Base-by-base conservation (phyloP, 2,797 vertebrate genomes). In the Tenualosa thibaudeaui region DNA sequence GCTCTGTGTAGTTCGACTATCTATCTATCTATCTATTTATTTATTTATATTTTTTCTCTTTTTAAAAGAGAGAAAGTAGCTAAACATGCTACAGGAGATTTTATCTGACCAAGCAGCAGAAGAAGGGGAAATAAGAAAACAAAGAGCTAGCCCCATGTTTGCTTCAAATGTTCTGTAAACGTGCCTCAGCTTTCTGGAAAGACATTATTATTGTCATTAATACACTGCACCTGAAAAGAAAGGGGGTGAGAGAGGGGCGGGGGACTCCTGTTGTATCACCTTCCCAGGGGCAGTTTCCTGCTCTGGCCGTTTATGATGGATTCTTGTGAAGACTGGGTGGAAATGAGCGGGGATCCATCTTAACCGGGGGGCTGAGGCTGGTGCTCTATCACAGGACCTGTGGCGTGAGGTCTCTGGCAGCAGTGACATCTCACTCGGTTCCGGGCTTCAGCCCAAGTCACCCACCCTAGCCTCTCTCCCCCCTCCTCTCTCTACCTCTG, bases 341-440 rank as follows among this genome's bases (percentile, higher is more conserved):
- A 82, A 82, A 84, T 65, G 62, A 2, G 31, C 17, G 4, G 65
- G 81, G 84, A 82, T 88, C 83, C 53, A 85, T 87, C 84, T 89
- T 88, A 60, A 88, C 86, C 43, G 49, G 75, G 87, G 82, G 81
- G 81, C 49, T 43, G 81, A 19, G 37, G 71, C 37, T 22, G 40
- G 71, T 6, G 40, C 71, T 78, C 71, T 46, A 40, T 78, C 71
- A 78, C 71, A 43, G 71, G 37, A 40, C 71, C 71, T 40, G 71
- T 78, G 71, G 71, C 40, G 71, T 78, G 71, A 46, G 88, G 81
- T 83, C 84, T 65, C 65, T 78, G 71, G 58, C 24, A 83, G 46
- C 85, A 86, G 82, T 89, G 85, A 87, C 89, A 88, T 87, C 86
- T 88, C 81, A 85, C 78, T 87, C 81, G 10, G 83, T 78, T 78